These are phyloP conservation scores for Squalus acanthias DNA, from an alignment of 2,797 vertebrate genomes.

Conservation along the genomic window DNA sequence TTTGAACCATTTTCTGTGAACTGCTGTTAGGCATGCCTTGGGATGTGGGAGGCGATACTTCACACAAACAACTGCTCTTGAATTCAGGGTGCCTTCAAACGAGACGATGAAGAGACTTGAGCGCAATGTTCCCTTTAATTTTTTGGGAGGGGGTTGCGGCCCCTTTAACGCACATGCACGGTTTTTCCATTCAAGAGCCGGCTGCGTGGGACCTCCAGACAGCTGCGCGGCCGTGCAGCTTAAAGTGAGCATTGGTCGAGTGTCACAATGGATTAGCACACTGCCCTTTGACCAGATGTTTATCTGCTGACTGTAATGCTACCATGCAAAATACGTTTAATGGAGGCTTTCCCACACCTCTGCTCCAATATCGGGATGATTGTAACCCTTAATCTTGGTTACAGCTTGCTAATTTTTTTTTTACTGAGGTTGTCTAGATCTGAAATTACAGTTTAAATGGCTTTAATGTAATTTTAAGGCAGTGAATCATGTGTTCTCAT, in stretches of 20 bases:
- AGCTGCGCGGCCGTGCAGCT: no score
- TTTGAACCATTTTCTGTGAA: neutral
- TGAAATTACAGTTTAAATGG: neutral
- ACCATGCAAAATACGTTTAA: neutral
- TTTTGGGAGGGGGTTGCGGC: no score
- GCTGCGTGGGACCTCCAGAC: no score
- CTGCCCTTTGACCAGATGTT: neutral
- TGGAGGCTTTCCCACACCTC: neutral
- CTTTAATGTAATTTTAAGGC: no score
- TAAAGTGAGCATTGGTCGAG: no score
- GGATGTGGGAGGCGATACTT: neutral
- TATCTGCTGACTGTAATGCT: neutral
- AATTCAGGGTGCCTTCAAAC: no score
- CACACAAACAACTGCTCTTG: neutral
- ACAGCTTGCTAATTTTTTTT: neutral
- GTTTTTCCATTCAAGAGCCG: no score
- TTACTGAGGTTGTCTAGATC: neutral
- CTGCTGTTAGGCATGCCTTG: neutral
- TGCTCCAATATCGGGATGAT: neutral
- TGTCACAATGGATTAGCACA: neutral
- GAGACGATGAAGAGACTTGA: no score
- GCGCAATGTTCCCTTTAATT: no score
- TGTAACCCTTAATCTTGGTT: neutral
- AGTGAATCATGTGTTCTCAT: no score
- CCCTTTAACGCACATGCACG: no score